These are phyloP conservation scores for Brachionus sp. DNA, from an alignment of 1,140 invertebrate species.

Conservation along the genomic window DNA sequence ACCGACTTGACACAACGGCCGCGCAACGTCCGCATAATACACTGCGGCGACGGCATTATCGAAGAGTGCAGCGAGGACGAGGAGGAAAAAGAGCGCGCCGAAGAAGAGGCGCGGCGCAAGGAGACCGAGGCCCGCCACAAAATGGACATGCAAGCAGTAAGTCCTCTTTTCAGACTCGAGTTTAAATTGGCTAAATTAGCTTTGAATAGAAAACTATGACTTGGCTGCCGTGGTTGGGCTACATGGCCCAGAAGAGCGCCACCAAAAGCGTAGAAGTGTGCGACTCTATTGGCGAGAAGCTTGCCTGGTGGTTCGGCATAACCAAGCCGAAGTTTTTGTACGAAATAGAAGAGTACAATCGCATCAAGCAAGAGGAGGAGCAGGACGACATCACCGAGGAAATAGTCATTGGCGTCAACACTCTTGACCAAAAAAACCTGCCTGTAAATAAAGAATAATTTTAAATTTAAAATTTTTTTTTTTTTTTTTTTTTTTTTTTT, in stretches of 20 bases:
- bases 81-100: neutral
- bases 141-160: slow-evolving; percentile 30
- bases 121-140: neutral
- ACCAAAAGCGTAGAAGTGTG: slow-evolving; percentile 29
- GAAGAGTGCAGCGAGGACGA: slow-evolving; percentile 37
- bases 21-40: neutral
- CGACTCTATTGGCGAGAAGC: slow-evolving; percentile 25
- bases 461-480: neutral
- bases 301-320: slow-evolving; percentile 43
- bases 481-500: no score
- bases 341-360: slow-evolving; percentile 43
- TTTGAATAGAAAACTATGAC: slow-evolving; percentile 19
- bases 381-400: neutral
- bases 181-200: neutral
- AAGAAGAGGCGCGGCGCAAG: neutral
- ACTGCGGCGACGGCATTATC: slow-evolving; percentile 21
- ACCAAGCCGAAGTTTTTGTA: slow-evolving; percentile 37
- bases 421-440: neutral
- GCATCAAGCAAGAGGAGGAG: slow-evolving; percentile 23
- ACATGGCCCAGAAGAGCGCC: neutral
- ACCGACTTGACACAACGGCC: neutral
- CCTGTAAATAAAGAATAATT: neutral
- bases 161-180: neutral
- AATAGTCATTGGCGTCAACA: neutral
- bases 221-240: slow-evolving; percentile 28